Base-by-base conservation (phyloP, 2,888 invertebrate species). In the Tinea pellionella region DNA sequence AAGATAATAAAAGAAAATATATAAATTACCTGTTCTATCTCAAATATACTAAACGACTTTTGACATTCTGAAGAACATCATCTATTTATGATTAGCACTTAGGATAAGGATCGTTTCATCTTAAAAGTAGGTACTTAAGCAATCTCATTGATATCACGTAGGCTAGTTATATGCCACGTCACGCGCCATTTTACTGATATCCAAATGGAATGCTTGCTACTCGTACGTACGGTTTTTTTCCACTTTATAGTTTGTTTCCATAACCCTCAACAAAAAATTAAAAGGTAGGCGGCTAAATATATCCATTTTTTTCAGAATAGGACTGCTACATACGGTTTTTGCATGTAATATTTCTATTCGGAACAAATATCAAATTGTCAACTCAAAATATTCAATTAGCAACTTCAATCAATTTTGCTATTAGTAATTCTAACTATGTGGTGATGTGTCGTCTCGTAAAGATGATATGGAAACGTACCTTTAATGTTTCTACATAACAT, bases 31-130 rank as follows among this genome's bases (percentile, higher is more conserved):
- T 9, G 4, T 3, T 37, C 6, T 6, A 37, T 9, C 9, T 37
- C 2, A 37, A 37, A 12, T 12, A 37, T 37, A 15, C 16, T 15
- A 47, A 42, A 13, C 47, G 47, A 16, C 8, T 24, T 47, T n/a
- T 47, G 2, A 15, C 47, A 47, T n/a, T 47, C n/a, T 47, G 4
- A 47, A 15, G 13, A 16, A 13, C 47, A 47, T 15, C 47, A 47
- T 15, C 47, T 15, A 74, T 78, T 81, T 81, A 78, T 77, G 74
- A 74, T 80, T 74, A 76, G 72, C 70, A 68, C 63, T 66, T 65
- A 66, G 68, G 73, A 74, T 73, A 73, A 74, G 72, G 66, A 75
- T 72, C 77, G 68, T 73, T 76, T 71, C 64, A 67, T 66, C 68
- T 70, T 66, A 64, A 65, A 74, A 78, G 72, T 72, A 70, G 57